These are phyloP conservation scores for Ispidina lecontei DNA, from an alignment of 2,797 vertebrate genomes.

Conservation along the genomic window DNA sequence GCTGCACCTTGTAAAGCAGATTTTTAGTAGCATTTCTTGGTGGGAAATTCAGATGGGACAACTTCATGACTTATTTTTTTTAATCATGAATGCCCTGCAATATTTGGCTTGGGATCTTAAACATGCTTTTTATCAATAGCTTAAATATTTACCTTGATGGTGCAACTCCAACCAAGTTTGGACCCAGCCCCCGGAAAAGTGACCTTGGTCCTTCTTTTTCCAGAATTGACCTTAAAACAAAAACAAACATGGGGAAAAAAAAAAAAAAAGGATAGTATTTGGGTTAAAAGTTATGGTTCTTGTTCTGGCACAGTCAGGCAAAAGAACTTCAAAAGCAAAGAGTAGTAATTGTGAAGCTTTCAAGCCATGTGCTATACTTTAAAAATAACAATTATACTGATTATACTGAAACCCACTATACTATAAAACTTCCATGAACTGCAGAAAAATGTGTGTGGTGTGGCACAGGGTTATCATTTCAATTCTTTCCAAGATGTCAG, in stretches of 20 bases:
- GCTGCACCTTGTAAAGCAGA: not conserved
- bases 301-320: not conserved
- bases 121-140: not conserved
- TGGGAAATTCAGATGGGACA: not conserved
- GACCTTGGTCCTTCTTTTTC: slow-evolving; percentile 98
- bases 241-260: slow-evolving; percentile 1
- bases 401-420: not conserved
- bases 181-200: slow-evolving; percentile 94
- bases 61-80: not conserved
- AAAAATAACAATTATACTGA: not conserved
- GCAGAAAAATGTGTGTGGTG: not conserved
- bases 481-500: not conserved
- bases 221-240: slow-evolving; percentile 89
- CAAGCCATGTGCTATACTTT: not conserved
- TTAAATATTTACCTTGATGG: slow-evolving; percentile 90
- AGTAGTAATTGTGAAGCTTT: not conserved
- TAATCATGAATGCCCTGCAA: not conserved
- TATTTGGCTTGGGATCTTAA: not conserved
- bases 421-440: not conserved
- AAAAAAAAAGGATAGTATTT: not conserved
- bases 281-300: slow-evolving; percentile 2
- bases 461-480: not conserved
- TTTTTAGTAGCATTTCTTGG: not conserved
- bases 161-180: slow-evolving; percentile 96
- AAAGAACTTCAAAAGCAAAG: not conserved